Base-by-base conservation (phyloP, 37 sponge, comb jelly and placozoan genomes). In the Halichondria panicea region DNA sequence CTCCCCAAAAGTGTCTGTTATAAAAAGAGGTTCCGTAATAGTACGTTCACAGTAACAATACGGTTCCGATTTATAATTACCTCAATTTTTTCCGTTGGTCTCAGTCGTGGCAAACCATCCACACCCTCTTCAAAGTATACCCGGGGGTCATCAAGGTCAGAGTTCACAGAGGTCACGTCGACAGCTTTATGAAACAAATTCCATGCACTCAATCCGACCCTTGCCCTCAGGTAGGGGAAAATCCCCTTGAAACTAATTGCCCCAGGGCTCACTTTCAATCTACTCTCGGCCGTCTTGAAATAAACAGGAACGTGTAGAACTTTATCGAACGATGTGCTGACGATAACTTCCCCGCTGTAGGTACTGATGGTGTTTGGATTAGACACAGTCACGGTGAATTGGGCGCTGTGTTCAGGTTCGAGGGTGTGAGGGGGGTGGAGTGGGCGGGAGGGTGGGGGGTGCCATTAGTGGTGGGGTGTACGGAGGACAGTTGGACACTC, bases 291-390 rank as follows among this genome's bases (percentile, higher is more conserved):
- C 0, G 82, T 75, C 67, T 81, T 80, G 61, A 76, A 88, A 25
- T 68, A 79, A 19, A 87, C 76, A 45, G 80, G 88, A 7, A 91
- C 70, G 53, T 44, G 73, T 1, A 85, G 57, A 24, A 89, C 76
- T 38, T 71, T 76, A 31, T 79, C 87, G 31, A 85, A 72, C 19
- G 91, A 91, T 1, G 82, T 84, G 38, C 69, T 48, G 3, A 91
- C 34, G 24, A 68, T 21, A 8, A 91, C 55, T 62, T 91, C 91
- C n/a, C 91, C 91, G 42, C 39, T 53, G 46, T 68, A 81, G 0
- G 64, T 72, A 4, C 91, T 87, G 9, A 66, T 54, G 19, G n/a
- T 66, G 32, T 81, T 72, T 1, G 86, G 86, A 56, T 72, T 34
- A 8, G 91, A 63, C 11, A 91, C 63, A 24, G 76, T 85, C 37